Evolutionary conservation across 1,140 invertebrate genomes (phyloP), one percentile per base, ranked within the genome.

Genomic region (Danaus plexippus): DNA sequence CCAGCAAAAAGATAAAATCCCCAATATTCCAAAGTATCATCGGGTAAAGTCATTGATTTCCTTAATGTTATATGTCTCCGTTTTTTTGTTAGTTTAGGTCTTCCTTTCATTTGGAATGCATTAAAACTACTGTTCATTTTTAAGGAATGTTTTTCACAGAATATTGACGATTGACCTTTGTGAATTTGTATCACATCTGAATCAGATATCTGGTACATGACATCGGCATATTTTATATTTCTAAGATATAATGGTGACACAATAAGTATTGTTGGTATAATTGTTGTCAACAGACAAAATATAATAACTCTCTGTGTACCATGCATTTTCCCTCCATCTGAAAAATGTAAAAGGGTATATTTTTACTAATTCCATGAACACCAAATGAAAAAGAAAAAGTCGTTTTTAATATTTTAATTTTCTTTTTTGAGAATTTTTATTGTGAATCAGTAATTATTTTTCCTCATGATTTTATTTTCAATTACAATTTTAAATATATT

Each of bases 1-100:
- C 94, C 94, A 77, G 91, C 90, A 15, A 94, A 88, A 11, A 96
- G 78, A 85, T 93, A 96, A 88, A 96, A 96, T 15, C 94, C 94
- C 94, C 94, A 96, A 82, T 96, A 96, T 78, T 96, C 94, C 42
- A 96, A 87, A 15, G 94, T 94, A 71, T 96, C 94, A 83, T 96
- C 94, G 1, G 93, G 93, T 62, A 96, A 80, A 9, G 84, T 90
- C 92, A 96, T 94, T 46, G 93, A 93, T 73, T 95, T 95, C 69
- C 92, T 92, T 68, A 96, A 85, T 60, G 90, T 87, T 64, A 95
- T 92, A 71, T 93, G 93, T 82, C 94, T 94, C 43, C 89, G 90
- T 60, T 90, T 91, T 8, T 89, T 87, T 13, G 92, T 91, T 40
- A 92, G 86, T 85, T 91, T 88, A 11, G 94, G 94, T 63, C 85